These are phyloP conservation scores for Nanorana parkeri DNA, from an alignment of 2,113 vertebrate genomes.

Conservation along the genomic window DNA sequence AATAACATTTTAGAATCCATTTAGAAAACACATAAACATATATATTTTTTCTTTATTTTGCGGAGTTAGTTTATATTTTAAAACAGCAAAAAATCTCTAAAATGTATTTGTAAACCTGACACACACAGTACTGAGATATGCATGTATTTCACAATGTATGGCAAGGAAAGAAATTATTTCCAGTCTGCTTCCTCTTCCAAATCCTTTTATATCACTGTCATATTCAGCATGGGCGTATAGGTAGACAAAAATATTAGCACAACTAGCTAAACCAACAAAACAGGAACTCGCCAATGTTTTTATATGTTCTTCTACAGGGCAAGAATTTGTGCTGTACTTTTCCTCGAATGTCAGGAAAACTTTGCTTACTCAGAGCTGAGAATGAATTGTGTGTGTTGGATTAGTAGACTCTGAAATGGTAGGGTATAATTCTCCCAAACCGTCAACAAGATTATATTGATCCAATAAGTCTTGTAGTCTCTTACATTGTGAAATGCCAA, in stretches of 20 bases:
- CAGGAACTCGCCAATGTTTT: background rate
- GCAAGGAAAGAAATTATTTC: conserved; percentile 29
- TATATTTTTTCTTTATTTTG: too few relatives aligned
- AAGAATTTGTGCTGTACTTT: background rate
- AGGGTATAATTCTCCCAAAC: too few relatives aligned
- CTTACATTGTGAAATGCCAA: too few relatives aligned
- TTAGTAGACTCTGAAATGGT: too few relatives aligned
- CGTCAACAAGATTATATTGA: too few relatives aligned
- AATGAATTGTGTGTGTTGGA: too few relatives aligned
- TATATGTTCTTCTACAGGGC: background rate
- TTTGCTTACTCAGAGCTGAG: background rate
- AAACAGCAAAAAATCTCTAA: too few relatives aligned
- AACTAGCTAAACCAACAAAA: background rate
- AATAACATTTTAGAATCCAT: too few relatives aligned
- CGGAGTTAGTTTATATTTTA: too few relatives aligned
- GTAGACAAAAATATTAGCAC: conserved; percentile 1
- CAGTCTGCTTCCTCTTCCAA: background rate
- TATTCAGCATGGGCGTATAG: background rate
- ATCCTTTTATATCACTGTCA: conserved; percentile 11
- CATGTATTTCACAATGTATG: conserved; percentile 8
- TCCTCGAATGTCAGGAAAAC: background rate
- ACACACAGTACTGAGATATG: background rate
- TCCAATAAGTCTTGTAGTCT: too few relatives aligned
- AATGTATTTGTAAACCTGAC: background rate
- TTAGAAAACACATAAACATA: too few relatives aligned